Percentiles rank a stretch among this genome's conserved stretches.
These are phyloP conservation scores for Stegana nigrithorax DNA, from an alignment of 2,888 invertebrate species.

Conservation along the genomic window DNA sequence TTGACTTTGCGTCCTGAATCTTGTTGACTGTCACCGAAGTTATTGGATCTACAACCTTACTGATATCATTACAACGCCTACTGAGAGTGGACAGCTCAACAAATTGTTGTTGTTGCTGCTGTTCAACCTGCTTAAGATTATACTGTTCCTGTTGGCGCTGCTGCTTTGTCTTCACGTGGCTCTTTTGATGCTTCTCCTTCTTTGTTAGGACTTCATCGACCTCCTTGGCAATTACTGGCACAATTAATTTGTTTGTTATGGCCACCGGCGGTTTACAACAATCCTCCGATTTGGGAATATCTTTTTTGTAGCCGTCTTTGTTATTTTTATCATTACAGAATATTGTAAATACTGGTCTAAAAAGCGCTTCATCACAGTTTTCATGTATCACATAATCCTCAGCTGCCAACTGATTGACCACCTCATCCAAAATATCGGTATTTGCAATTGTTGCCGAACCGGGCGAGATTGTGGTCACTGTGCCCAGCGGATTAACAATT, in stretches of 20 bases:
- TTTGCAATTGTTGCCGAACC: constrained; percentile 58
- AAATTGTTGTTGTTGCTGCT: constrained; percentile 35
- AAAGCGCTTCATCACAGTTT: constrained; percentile 77
- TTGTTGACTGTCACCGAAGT: not conserved
- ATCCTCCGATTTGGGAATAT: constrained; percentile 15
- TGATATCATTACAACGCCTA: constrained; percentile 27
- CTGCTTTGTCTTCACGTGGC: constrained; percentile 20
- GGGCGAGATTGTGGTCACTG: constrained; percentile 71
- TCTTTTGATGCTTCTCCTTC: constrained; percentile 48
- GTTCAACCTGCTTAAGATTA: constrained; percentile 4
- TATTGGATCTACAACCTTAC: not conserved
- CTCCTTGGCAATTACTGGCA: constrained; percentile 67
- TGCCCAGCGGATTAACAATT: constrained; percentile 82
- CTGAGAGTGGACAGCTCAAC: constrained; percentile 45
- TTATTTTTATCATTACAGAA: constrained; percentile 60
- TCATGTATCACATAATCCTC: constrained; percentile 70
- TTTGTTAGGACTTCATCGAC: constrained; percentile 58
- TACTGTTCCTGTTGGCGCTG: constrained; percentile 17
- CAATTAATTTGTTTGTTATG: constrained; percentile 64
- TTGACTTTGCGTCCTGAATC: too few relatives aligned
- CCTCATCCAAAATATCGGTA: constrained; percentile 61
- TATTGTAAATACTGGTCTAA: constrained; percentile 75
- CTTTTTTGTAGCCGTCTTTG: constrained; percentile 34
- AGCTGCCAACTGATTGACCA: constrained; percentile 59
- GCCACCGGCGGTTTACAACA: constrained; percentile 53